These are phyloP conservation scores for Bufotes viridis DNA, from an alignment of 2,797 vertebrate species.

Conservation along the genomic window DNA sequence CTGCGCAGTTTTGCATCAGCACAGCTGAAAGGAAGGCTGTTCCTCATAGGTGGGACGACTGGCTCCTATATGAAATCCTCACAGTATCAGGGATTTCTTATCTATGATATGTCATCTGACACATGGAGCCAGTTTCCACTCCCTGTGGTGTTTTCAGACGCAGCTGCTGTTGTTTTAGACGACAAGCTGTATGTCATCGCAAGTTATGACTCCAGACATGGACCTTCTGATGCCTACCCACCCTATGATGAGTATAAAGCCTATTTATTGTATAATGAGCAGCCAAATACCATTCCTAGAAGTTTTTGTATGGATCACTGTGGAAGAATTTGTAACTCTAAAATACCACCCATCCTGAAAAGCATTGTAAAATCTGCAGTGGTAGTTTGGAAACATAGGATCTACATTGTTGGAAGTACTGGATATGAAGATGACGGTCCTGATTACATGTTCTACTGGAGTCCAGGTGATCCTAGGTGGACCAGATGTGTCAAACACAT, in stretches of 20 bases:
- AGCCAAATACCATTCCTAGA: constrained; percentile 78
- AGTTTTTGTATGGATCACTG: constrained; percentile 81
- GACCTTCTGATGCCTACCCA: not conserved
- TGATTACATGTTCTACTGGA: constrained; percentile 86
- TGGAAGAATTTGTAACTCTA: constrained; percentile 69
- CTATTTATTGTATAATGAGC: constrained; percentile 66
- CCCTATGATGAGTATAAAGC: constrained; percentile 77
- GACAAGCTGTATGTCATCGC: constrained; percentile 83
- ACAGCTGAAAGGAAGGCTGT: constrained; percentile 75
- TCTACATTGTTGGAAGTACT: constrained; percentile 81
- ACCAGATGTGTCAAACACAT: constrained; percentile 81
- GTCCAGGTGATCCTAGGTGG: constrained; percentile 83
- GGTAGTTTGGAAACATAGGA: constrained; percentile 82
- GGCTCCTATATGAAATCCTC: constrained; percentile 73
- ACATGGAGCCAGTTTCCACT: constrained; percentile 80
- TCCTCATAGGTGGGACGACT: constrained; percentile 81
- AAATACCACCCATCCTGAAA: constrained; percentile 79
- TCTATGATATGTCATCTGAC: constrained; percentile 78
- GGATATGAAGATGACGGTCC: constrained; percentile 82
- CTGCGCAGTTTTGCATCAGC: constrained; percentile 80
- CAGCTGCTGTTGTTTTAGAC: constrained; percentile 80
- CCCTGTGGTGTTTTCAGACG: constrained; percentile 72
- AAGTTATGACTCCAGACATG: constrained; percentile 61
- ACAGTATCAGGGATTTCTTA: constrained; percentile 74
- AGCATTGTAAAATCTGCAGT: constrained; percentile 81